Base-by-base conservation (phyloP, 2,888 invertebrate genomes). In the Drosophila macrospina region DNA sequence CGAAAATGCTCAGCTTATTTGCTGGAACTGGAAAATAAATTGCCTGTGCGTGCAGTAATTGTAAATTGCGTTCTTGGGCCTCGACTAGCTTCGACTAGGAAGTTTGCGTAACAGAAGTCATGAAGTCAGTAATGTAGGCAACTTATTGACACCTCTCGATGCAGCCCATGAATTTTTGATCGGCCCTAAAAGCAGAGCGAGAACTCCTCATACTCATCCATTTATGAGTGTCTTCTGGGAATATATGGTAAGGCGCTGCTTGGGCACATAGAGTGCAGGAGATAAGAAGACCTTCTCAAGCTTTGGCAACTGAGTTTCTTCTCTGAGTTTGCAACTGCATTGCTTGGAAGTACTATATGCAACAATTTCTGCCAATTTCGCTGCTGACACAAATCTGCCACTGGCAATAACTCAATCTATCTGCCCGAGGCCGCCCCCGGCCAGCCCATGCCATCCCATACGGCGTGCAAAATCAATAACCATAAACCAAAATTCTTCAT, bases 21-120 rank as follows among this genome's bases (percentile, higher is more conserved):
- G 87, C 83, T 86, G 78, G 78, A 81, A 78, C 60, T 80, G 76
- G 78, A 90, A 86, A 90, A 90, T 90, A 91, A 90, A 90, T 90
- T 91, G 90, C 88, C 85, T 90, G 91, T 91, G 90, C 90, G 90
- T 90, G 90, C 90, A 82, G 90, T 91, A 90, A 91, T 90, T 90
- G 91, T 89, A 90, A 90, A 90, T 91, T 90, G 86, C 85, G 68
- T 73, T 78, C 79, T 73, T 73, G 56, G 16, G 54, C 24, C 41
- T 41, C n/a, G 36, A 24, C 16, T 63, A 34, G 69, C 51, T 55
- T 64, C 41, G n/a, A 24, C 50, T 24, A 11, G 8, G 20, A 37
- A 57, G 34, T 15, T 44, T 34, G 8, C 56, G 28, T 8, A 36
- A 7, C 28, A n/a, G 8, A 5, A 32, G 30, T 20, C 41, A 20